These are phyloP conservation scores for Bombus balteatus DNA, from an alignment of 1,140 invertebrate species.

Conservation along the genomic window DNA sequence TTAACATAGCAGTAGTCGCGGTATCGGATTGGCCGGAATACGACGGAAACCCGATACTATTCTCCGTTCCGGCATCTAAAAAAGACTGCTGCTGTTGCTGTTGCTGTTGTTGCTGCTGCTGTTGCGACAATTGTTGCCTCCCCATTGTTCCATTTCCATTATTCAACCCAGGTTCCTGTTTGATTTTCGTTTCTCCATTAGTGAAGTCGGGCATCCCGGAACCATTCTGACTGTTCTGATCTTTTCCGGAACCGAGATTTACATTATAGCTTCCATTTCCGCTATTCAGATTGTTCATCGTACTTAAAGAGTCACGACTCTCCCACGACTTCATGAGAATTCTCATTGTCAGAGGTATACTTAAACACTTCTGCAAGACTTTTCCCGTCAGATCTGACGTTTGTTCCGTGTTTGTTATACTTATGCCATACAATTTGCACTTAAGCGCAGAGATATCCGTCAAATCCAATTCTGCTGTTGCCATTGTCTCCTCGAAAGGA, in stretches of 20 bases:
- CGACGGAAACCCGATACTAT: slow-evolving; percentile 83
- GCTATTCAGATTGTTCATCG: slow-evolving; percentile 74
- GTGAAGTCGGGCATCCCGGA: slow-evolving; percentile 81
- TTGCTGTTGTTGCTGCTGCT: slow-evolving; percentile 62
- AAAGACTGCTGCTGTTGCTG: slow-evolving; percentile 81
- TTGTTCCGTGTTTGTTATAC: slow-evolving; percentile 83
- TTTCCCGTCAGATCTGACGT: slow-evolving; percentile 91
- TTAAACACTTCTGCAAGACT: slow-evolving; percentile 94
- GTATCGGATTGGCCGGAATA: slow-evolving; percentile 83
- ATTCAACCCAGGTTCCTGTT: slow-evolving; percentile 82
- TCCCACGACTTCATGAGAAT: slow-evolving; percentile 84
- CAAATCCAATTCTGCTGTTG: slow-evolving; percentile 95
- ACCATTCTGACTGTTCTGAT: slow-evolving; percentile 78
- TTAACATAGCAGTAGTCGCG: slow-evolving; percentile 75
- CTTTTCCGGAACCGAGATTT: slow-evolving; percentile 73
- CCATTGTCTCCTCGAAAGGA: slow-evolving; percentile 95
- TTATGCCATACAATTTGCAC: slow-evolving; percentile 85
- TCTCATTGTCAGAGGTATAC: slow-evolving; percentile 93
- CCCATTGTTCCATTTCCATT: slow-evolving; percentile 78
- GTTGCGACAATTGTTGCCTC: slow-evolving; percentile 70
- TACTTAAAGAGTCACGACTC: slow-evolving; percentile 72
- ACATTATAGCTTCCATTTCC: slow-evolving; percentile 80
- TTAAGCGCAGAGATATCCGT: slow-evolving; percentile 89
- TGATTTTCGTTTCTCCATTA: slow-evolving; percentile 83
- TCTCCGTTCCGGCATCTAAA: slow-evolving; percentile 84